Percentiles rank a stretch among this genome's conserved stretches.
phyloP scores from a whole-genome alignment of 2,113 vertebrate species.

The Athene cunicularia region DNA sequence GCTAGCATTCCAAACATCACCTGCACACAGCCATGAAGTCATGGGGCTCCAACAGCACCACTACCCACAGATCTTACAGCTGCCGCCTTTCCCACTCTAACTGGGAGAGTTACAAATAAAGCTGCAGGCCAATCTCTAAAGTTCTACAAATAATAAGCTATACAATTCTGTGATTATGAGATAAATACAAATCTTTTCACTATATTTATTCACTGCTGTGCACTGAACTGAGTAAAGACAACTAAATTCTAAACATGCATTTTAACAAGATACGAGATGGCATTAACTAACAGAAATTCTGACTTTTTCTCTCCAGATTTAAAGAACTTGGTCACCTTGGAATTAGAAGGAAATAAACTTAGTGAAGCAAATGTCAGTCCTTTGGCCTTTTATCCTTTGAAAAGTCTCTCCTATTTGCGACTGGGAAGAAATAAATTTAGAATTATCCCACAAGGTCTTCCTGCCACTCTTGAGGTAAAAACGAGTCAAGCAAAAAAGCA shows the following conservation, averaged over 20 bases:
- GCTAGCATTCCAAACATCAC: not conserved
- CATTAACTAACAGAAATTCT: not conserved
- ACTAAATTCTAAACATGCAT: not conserved
- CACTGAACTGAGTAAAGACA: not conserved
- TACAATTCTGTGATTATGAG: not conserved
- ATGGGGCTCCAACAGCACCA: not conserved
- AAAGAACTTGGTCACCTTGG: constrained; percentile 86
- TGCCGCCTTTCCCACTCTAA: not conserved
- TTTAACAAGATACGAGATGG: not conserved
- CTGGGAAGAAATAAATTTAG: constrained; percentile 92
- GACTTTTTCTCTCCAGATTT: constrained; percentile 77
- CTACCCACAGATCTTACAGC: not conserved
- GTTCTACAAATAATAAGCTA: not conserved
- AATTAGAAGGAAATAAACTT: constrained; percentile 92
- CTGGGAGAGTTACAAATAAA: not conserved
- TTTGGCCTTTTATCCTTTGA: constrained; percentile 81
- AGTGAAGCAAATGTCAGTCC: constrained; percentile 89
- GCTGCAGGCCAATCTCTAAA: not conserved
- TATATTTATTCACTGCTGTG: not conserved
- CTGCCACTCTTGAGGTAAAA: constrained; percentile 86
- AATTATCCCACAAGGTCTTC: constrained; percentile 91
- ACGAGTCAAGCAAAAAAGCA: not conserved
- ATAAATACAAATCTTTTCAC: not conserved
- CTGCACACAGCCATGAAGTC: not conserved
- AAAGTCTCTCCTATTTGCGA: constrained; percentile 86